Evolutionary conservation across 2,113 vertebrate species (phyloP).

Genomic region (Aphyosemion australe): DNA sequence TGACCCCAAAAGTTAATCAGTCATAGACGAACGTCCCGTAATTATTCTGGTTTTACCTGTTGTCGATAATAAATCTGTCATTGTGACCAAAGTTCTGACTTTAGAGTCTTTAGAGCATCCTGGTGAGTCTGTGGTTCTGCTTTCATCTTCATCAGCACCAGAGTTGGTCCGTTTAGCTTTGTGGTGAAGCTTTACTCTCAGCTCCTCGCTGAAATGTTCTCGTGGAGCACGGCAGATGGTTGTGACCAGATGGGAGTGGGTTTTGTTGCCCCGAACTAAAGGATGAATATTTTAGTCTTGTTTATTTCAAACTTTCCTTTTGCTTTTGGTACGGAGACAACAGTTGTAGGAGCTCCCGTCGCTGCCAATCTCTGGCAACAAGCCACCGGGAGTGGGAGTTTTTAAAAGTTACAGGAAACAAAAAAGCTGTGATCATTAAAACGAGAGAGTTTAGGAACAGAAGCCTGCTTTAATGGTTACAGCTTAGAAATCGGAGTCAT

Average conservation of each 20-base stretch:
- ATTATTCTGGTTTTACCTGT: too few species aligned
- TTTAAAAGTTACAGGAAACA: too few species aligned
- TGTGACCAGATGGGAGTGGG: conserved; percentile 3
- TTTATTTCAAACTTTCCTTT: not conserved
- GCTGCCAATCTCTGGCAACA: not conserved
- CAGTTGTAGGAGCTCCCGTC: not conserved
- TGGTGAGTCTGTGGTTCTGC: too few species aligned
- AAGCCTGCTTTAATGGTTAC: not conserved
- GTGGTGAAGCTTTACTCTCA: too few species aligned
- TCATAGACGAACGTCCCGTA: too few species aligned
- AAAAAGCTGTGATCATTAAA: not conserved
- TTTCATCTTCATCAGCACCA: too few species aligned
- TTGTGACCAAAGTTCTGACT: too few species aligned
- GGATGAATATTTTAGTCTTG: not conserved
- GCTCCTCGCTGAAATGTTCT: not conserved
- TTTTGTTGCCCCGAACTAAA: not conserved
- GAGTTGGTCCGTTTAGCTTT: too few species aligned
- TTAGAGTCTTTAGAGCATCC: too few species aligned
- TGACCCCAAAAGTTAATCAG: too few species aligned
- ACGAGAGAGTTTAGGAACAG: not conserved
- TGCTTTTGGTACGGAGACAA: not conserved
- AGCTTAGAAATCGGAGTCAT: not conserved
- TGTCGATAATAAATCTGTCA: too few species aligned
- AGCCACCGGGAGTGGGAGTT: not conserved
- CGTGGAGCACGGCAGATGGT: not conserved